phyloP scores from a whole-genome alignment of 2,113 vertebrate species.

The Plestiodon gilberti region DNA sequence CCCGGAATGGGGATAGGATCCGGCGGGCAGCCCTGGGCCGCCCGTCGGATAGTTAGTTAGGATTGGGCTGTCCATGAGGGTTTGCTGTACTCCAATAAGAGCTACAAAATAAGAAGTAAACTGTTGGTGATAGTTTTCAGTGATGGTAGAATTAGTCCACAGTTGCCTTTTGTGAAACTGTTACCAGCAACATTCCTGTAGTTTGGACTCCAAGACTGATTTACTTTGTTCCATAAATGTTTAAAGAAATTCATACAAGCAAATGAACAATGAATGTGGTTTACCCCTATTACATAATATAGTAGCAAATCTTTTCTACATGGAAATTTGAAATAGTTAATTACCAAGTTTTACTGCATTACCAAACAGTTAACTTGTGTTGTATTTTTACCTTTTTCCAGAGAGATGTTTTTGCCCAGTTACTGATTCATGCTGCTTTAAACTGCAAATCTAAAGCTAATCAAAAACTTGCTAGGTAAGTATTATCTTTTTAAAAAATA shows the following conservation, averaged over 20 bases:
- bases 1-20: too few relatives aligned
- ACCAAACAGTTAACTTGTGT: background rate
- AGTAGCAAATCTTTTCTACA: too few relatives aligned
- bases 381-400: conserved; percentile 59
- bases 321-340: too few relatives aligned
- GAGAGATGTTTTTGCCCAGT: conserved; percentile 93
- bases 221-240: background rate
- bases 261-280: background rate
- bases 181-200: too few relatives aligned
- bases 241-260: background rate
- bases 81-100: background rate
- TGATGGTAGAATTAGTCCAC: background rate
- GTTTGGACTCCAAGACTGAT: background rate
- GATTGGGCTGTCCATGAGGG: too few relatives aligned
- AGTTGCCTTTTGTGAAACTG: background rate
- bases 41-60: too few relatives aligned
- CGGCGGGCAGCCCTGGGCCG: too few relatives aligned
- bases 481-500: background rate
- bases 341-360: background rate
- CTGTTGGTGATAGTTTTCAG: background rate
- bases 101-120: background rate
- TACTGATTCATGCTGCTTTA: conserved; percentile 89
- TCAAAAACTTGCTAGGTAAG: conserved; percentile 86
- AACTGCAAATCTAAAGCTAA: conserved; percentile 82
- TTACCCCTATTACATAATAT: background rate